Percentiles rank a stretch among this genome's conserved stretches.
Conservation (phyloP, 1,140 invertebrate species). For the Polyergus mexicanus region DNA sequence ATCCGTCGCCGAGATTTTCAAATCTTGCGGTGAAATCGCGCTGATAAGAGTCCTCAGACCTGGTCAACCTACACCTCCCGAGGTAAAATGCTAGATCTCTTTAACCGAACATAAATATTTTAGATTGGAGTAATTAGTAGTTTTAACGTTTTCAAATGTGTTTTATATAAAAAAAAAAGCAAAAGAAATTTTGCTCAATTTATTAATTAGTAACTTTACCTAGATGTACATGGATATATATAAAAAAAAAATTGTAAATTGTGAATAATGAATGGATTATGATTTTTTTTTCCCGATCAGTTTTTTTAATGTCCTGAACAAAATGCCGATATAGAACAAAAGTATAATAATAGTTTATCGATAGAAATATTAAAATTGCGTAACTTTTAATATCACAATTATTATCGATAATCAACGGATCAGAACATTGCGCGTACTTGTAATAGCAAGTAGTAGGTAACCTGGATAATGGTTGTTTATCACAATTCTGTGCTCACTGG, state of each 20-base stretch:
- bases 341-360: neutral
- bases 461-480: constrained; percentile 25
- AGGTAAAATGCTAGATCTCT: constrained; percentile 85
- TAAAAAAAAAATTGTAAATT: no score
- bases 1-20: constrained; percentile 95
- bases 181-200: neutral
- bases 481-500: neutral
- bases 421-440: neutral
- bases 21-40: constrained; percentile 95
- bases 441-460: neutral
- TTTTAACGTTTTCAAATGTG: neutral
- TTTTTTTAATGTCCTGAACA: neutral
- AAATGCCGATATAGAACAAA: neutral
- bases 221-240: no score
- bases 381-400: neutral
- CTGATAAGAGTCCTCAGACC: constrained; percentile 94
- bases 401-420: neutral
- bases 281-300: neutral
- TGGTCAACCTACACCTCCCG: constrained; percentile 94
- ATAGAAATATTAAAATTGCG: neutral
- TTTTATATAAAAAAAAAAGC: no score
- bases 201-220: neutral
- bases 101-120: neutral
- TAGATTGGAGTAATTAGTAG: neutral
- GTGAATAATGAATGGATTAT: neutral